A percentile compares a stretch with the other conserved stretches of the same genome.
phyloP scores from a whole-genome alignment of 2,888 invertebrate genomes.

The Drosophila anomelani region DNA sequence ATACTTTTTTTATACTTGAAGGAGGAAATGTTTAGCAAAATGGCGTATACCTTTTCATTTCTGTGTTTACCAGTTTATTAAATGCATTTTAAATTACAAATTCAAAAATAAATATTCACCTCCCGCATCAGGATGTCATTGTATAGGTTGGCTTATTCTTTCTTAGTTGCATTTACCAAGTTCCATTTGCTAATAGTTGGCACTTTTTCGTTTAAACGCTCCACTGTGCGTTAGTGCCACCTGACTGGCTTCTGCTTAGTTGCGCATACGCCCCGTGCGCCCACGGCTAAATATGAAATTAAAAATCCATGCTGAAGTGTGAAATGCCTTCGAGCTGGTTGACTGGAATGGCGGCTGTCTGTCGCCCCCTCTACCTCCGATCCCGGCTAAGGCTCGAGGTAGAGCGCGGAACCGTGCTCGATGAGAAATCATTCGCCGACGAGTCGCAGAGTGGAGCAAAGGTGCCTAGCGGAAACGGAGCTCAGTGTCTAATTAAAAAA shows the following conservation, averaged over 20 bases:
- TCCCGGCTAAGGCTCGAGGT: constrained; percentile 35
- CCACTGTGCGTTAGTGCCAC: constrained; percentile 41
- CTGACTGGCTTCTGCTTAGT: constrained; percentile 44
- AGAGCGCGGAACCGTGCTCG: constrained; percentile 31
- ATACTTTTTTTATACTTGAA: too few relatives aligned
- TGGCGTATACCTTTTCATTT: not conserved
- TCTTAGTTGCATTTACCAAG: not conserved
- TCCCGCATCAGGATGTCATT: not conserved
- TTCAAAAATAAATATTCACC: not conserved
- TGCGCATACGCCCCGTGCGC: constrained; percentile 46
- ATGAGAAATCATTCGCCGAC: constrained; percentile 59
- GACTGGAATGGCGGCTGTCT: constrained; percentile 46
- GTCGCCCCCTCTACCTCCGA: constrained; percentile 20
- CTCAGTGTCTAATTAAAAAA: constrained; percentile 59
- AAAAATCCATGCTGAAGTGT: constrained; percentile 80
- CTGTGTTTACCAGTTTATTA: not conserved
- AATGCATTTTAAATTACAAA: not conserved
- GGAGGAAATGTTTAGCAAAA: not conserved
- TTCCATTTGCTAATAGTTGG: not conserved
- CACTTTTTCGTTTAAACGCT: not conserved
- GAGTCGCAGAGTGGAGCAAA: constrained; percentile 66
- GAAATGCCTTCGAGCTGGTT: constrained; percentile 64
- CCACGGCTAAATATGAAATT: constrained; percentile 76
- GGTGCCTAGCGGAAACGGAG: constrained; percentile 70
- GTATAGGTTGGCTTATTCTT: not conserved